These are phyloP conservation scores for western clawed frog (Xenopus tropicalis) DNA, from an alignment of 2,113 vertebrate genomes.

Conservation along the genomic window UCB_Xtro_10.0 CM004447.2:10159501-10160000, in stretches of 20 bases:
- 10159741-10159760: not conserved
- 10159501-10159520: too few species aligned
- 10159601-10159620: too few species aligned
- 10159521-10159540: too few species aligned
- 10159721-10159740: not conserved
- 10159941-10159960: not conserved
- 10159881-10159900: not conserved
- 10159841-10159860: not conserved
- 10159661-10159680: too few species aligned
- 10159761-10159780: not conserved
- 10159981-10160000: conserved; percentile 8
- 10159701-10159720: not conserved
- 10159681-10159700: not conserved
- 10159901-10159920: conserved; percentile 2
- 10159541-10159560: too few species aligned
- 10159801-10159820: not conserved
- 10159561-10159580: too few species aligned
- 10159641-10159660: too few species aligned
- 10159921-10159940: conserved; percentile 5
- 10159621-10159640: too few species aligned
- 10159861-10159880: not conserved
- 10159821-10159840: not conserved
- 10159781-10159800: not conserved
- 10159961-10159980: conserved; percentile 7
- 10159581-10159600: too few species aligned